These are phyloP conservation scores for Xiphydria camelus DNA, from an alignment of 2,888 invertebrate species.

Conservation along the genomic window DNA sequence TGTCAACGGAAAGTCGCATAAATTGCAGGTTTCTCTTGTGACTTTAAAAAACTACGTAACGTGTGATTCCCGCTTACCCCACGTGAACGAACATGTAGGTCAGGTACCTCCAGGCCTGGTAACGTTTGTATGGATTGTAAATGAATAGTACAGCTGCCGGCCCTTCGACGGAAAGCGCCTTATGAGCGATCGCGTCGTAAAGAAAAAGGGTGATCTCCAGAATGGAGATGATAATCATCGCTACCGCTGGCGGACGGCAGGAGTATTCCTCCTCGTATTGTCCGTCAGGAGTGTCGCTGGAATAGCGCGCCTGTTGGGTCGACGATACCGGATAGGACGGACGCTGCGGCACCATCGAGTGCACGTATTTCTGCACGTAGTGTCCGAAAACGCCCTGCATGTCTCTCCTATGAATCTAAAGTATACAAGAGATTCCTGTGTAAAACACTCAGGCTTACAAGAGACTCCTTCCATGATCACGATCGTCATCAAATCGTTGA, in stretches of 20 bases:
- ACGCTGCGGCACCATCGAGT: slow-evolving; percentile 63
- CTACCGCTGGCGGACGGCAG: slow-evolving; percentile 89
- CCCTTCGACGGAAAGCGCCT: slow-evolving; percentile 61
- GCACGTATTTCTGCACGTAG: slow-evolving; percentile 66
- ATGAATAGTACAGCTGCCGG: slow-evolving; percentile 82
- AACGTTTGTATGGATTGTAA: slow-evolving; percentile 82
- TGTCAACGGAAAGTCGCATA: too few relatives aligned
- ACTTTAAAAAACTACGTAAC: too few relatives aligned
- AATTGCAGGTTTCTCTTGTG: too few relatives aligned
- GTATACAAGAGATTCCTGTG: not conserved
- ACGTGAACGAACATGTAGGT: slow-evolving; percentile 97
- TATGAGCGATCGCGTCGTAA: slow-evolving; percentile 43
- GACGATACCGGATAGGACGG: slow-evolving; percentile 39
- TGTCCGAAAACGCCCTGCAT: slow-evolving; percentile 69
- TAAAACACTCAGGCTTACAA: too few relatives aligned
- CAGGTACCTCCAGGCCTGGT: slow-evolving; percentile 90
- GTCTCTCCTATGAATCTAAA: slow-evolving; percentile 56
- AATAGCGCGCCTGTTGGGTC: slow-evolving; percentile 54
- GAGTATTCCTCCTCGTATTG: slow-evolving; percentile 90
- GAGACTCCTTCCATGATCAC: too few relatives aligned
- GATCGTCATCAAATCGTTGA: too few relatives aligned
- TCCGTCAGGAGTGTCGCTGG: slow-evolving; percentile 64
- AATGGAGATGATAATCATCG: slow-evolving; percentile 88
- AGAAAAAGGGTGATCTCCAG: slow-evolving; percentile 77
- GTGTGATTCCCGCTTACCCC: slow-evolving; percentile 72